phyloP scores from a whole-genome alignment of 2,888 invertebrate species.

The Papilio elwesi region DNA sequence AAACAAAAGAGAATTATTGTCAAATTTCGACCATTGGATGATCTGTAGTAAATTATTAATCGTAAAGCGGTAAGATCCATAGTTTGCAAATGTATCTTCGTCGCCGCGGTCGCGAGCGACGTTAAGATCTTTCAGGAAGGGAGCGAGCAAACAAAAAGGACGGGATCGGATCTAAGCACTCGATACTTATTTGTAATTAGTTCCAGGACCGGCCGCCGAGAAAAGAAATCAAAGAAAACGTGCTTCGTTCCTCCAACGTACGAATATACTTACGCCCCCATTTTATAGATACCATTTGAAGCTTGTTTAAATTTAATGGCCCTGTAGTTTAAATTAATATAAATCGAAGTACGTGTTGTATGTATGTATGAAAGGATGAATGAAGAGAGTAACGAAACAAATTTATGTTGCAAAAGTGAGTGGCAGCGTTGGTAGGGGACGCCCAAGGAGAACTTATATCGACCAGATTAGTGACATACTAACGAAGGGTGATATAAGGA shows the following conservation, averaged over 20 bases:
- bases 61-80: conserved; percentile 45
- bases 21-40: too few relatives aligned
- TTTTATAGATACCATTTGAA: neutral
- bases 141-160: conserved; percentile 52
- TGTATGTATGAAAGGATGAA: too few relatives aligned
- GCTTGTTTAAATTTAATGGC: neutral
- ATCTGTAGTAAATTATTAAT: too few relatives aligned
- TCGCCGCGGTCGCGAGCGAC: conserved; percentile 43
- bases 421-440: too few relatives aligned
- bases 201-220: conserved; percentile 47
- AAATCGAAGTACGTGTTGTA: too few relatives aligned
- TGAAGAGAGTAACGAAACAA: too few relatives aligned
- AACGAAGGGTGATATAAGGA: too few relatives aligned
- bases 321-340: too few relatives aligned
- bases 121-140: conserved; percentile 62
- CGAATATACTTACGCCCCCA: neutral
- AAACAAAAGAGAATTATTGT: too few relatives aligned
- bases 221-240: conserved; percentile 40
- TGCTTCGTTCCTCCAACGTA: neutral
- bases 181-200: conserved; percentile 57
- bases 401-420: too few relatives aligned
- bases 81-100: conserved; percentile 41
- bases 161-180: conserved; percentile 59
- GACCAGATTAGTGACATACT: too few relatives aligned
- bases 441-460: too few relatives aligned